Evolutionary conservation across 1,140 invertebrate species (phyloP).

Genomic region (Brachystomella parvula): DNA sequence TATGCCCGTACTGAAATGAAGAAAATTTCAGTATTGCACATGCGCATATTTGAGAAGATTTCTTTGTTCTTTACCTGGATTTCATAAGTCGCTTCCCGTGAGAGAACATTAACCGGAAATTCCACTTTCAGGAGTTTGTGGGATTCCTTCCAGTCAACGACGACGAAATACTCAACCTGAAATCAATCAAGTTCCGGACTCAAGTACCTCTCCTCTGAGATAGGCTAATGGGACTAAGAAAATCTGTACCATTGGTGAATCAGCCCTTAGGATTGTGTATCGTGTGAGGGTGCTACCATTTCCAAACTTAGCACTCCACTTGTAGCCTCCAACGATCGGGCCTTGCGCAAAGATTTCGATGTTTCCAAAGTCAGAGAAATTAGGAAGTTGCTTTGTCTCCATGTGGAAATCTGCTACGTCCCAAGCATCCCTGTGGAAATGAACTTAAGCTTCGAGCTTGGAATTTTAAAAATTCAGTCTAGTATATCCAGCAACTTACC

Average conservation of each 20-base stretch:
- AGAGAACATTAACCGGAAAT: constrained; percentile 46
- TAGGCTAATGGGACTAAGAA: no score
- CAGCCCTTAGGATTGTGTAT: constrained; percentile 45
- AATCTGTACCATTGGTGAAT: constrained; percentile 41
- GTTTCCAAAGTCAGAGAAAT: not conserved
- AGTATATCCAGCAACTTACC: constrained; percentile 36
- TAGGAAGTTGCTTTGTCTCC: not conserved
- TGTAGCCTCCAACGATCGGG: constrained; percentile 39
- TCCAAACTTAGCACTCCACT: constrained; percentile 21
- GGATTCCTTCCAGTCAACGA: constrained; percentile 49
- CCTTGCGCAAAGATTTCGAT: constrained; percentile 4
- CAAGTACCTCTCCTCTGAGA: no score
- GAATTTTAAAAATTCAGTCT: not conserved
- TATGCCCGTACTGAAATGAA: constrained; percentile 45
- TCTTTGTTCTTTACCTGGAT: constrained; percentile 34
- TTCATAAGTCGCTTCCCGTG: constrained; percentile 46
- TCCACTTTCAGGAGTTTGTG: constrained; percentile 51
- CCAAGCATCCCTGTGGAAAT: constrained; percentile 47
- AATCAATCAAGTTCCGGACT: no score
- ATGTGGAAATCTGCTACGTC: constrained; percentile 48
- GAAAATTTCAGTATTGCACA: not conserved
- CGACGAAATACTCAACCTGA: constrained; percentile 44
- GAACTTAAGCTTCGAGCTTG: not conserved
- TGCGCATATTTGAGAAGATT: not conserved
- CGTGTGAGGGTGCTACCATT: constrained; percentile 43